A percentile compares a stretch with the other conserved stretches of the same genome.
These are phyloP conservation scores for Zaprionus tsacasi DNA, from an alignment of 1,140 invertebrate species.

Conservation along the genomic window DNA sequence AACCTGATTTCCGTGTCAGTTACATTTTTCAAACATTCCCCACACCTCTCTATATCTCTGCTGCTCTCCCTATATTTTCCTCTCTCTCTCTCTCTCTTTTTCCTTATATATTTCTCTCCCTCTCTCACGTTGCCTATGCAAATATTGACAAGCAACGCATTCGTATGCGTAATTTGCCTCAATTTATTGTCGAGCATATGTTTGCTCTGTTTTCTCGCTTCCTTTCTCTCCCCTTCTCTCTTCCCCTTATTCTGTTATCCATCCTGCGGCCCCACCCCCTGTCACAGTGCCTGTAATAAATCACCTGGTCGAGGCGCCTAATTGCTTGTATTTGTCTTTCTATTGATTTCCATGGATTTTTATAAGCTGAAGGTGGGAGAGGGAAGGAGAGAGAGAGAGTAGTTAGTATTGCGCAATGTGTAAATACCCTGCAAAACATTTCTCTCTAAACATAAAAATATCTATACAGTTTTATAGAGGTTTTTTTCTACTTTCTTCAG, in stretches of 20 bases:
- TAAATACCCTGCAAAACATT: neutral
- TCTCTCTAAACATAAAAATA: too few relatives aligned
- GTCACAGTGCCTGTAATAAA: conserved; percentile 50
- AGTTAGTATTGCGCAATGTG: neutral
- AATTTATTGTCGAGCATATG: conserved; percentile 61
- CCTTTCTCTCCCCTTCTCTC: neutral
- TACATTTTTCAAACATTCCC: neutral
- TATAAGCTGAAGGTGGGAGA: neutral
- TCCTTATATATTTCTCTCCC: neutral
- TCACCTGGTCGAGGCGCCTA: conserved; percentile 57
- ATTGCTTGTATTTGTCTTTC: conserved; percentile 43
- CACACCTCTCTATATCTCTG: neutral
- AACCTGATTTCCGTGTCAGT: conserved; percentile 12
- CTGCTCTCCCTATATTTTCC: neutral
- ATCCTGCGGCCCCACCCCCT: neutral
- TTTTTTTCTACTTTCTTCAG: neutral
- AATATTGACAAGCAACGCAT: conserved; percentile 62
- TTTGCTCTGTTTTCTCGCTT: conserved; percentile 39
- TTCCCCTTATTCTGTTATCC: neutral
- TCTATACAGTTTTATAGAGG: neutral
- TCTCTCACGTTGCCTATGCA: conserved; percentile 53
- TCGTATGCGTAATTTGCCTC: conserved; percentile 70
- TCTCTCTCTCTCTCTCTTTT: neutral
- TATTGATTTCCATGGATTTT: conserved; percentile 64
- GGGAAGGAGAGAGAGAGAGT: neutral